phyloP scores from a whole-genome alignment of 2,113 vertebrate species.

The Pterocles orientalis region DNA sequence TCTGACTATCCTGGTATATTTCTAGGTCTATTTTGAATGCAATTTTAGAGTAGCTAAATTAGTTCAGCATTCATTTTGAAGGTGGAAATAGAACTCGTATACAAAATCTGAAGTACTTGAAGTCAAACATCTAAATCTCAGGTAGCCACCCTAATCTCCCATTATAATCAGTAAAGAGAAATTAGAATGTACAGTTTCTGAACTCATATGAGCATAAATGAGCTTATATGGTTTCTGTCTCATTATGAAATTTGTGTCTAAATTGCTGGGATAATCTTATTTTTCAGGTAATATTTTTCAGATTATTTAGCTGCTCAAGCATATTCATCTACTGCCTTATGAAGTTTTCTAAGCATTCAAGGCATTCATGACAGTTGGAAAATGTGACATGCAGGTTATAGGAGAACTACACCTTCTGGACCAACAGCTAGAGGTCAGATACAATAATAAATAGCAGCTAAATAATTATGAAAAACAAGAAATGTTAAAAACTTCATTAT shows the following conservation, averaged over 20 bases:
- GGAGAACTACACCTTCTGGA: background rate
- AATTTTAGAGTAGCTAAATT: background rate
- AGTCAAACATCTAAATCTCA: background rate
- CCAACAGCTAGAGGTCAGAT: background rate
- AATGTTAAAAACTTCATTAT: background rate
- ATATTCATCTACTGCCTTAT: background rate
- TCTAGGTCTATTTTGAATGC: background rate
- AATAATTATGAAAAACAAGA: background rate
- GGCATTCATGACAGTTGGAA: background rate
- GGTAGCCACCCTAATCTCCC: background rate
- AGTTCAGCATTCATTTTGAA: background rate
- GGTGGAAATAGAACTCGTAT: background rate
- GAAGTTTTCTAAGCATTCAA: background rate
- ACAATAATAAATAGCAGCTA: background rate
- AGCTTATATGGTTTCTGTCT: background rate
- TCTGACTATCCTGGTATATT: background rate
- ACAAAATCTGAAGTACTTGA: background rate
- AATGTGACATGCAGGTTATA: background rate
- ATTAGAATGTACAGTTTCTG: background rate
- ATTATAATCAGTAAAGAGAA: background rate
- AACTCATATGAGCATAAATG: background rate
- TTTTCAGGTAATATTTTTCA: background rate
- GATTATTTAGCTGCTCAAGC: background rate
- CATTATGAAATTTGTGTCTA: background rate
- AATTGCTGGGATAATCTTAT: background rate